A percentile compares a stretch with the other conserved stretches of the same genome.
Evolutionary conservation across 2,888 invertebrate genomes (phyloP).

Genomic region (Eilema caniola): DNA sequence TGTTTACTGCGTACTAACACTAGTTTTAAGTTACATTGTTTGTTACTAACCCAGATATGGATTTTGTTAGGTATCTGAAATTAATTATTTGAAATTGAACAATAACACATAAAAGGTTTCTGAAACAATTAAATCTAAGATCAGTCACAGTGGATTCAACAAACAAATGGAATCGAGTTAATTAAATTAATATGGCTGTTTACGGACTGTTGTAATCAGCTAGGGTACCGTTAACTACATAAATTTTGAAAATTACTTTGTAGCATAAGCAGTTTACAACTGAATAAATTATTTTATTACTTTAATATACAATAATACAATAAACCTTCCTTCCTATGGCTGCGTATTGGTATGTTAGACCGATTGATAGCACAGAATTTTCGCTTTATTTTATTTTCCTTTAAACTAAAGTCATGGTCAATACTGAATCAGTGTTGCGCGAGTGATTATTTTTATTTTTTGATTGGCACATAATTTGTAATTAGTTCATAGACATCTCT

Average conservation of each 20-base stretch:
- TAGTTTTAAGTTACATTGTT: no score
- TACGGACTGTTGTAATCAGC: neutral
- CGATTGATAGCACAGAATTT: neutral
- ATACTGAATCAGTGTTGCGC: neutral
- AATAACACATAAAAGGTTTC: neutral
- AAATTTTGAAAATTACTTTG: neutral
- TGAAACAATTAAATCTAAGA: neutral
- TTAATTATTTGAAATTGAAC: no score
- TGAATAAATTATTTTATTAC: neutral
- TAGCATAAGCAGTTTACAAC: neutral
- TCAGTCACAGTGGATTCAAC: neutral
- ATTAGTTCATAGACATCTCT: no score
- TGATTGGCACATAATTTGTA: no score
- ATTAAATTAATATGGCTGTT: neutral
- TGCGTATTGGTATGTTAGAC: neutral
- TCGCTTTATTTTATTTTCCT: neutral
- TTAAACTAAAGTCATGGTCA: neutral
- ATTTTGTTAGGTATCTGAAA: no score
- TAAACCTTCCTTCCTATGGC: neutral
- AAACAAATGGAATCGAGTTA: neutral
- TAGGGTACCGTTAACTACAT: slow-evolving; percentile 1
- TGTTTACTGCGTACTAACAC: no score
- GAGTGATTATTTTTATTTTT: neutral
- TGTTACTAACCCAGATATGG: no score
- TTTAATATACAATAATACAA: no score